These are phyloP conservation scores for Dasypogon diadema DNA, from an alignment of 2,888 invertebrate genomes.

Conservation along the genomic window DNA sequence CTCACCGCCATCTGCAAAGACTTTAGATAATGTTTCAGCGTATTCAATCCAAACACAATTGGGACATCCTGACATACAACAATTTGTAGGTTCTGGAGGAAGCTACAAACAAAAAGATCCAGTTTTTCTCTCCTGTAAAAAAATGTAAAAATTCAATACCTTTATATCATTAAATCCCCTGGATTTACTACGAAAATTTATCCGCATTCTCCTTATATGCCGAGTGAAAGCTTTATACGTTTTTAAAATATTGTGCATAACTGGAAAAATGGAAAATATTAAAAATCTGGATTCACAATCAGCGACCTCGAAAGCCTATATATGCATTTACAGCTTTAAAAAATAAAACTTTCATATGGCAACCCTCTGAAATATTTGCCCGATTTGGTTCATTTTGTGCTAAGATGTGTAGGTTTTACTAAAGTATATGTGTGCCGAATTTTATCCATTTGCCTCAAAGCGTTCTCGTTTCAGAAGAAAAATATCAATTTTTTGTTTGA, in stretches of 20 bases:
- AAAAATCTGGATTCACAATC: no score
- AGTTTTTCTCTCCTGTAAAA: not conserved
- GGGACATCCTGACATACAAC: constrained; percentile 92
- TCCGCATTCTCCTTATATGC: not conserved
- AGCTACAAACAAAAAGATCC: constrained; percentile 53
- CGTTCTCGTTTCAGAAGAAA: no score
- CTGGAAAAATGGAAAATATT: no score
- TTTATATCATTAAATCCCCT: not conserved
- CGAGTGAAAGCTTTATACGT: not conserved
- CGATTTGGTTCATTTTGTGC: no score
- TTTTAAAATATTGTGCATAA: not conserved
- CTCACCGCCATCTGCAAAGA: constrained; percentile 76
- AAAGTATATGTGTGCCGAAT: no score
- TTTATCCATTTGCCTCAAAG: no score
- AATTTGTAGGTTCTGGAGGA: constrained; percentile 78
- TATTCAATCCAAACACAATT: constrained; percentile 95
- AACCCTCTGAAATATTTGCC: no score
- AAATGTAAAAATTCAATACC: not conserved
- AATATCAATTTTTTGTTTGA: no score
- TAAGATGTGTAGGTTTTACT: no score
- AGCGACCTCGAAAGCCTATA: no score
- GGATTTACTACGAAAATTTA: not conserved
- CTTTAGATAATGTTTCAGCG: constrained; percentile 80
- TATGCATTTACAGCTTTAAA: no score
- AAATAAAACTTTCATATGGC: no score